Evolutionary conservation across 1,140 invertebrate species (phyloP), one percentile per base, ranked within the genome.

Genomic region (Bombus polaris): DNA sequence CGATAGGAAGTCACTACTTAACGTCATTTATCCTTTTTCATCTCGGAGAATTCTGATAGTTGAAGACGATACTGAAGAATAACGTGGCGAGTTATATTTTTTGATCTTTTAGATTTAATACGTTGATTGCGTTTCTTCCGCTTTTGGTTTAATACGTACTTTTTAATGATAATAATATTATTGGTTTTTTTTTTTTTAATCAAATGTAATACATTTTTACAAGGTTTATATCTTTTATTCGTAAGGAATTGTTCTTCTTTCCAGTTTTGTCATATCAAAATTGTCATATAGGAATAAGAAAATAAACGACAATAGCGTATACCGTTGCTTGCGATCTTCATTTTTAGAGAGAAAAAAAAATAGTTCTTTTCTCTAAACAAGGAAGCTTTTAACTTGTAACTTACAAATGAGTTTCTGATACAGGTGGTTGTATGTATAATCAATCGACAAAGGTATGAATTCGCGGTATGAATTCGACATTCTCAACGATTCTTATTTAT

Each of bases 371-470:
- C 12, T n/a, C 10, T 12, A 62, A 62, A n/a, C 10, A 32, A 32
- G n/a, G 15, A 32, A 15, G n/a, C n/a, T 70, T n/a, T n/a, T 28
- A 47, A 70, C 53, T 32, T n/a, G 28, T 4, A n/a, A n/a, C 12
- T n/a, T 62, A n/a, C 12, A 28, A 62, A 62, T n/a, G 10, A 10
- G 3, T 70, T 59, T 62, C 1, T 37, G 22, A 22, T 66, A 12
- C 80, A 74, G 53, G 15, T 47, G 62, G 42, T 80, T 75, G 62
- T 37, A 37, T 75, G 62, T 37, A 37, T 47, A 84, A 84, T 57
- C 15, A 15, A 62, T 70, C 25, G 71, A 73, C 59, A 74, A 39
- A 74, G 35, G 28, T 35, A 42, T 66, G 15, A 81, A 66, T 73
- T 62, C 15, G 28, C 42, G 28, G 12, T 44, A 44, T 13, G 13